Percentiles rank a stretch among this genome's conserved stretches.
phyloP scores from a whole-genome alignment of 1,140 invertebrate genomes.

The Radopholus similis region DNA sequence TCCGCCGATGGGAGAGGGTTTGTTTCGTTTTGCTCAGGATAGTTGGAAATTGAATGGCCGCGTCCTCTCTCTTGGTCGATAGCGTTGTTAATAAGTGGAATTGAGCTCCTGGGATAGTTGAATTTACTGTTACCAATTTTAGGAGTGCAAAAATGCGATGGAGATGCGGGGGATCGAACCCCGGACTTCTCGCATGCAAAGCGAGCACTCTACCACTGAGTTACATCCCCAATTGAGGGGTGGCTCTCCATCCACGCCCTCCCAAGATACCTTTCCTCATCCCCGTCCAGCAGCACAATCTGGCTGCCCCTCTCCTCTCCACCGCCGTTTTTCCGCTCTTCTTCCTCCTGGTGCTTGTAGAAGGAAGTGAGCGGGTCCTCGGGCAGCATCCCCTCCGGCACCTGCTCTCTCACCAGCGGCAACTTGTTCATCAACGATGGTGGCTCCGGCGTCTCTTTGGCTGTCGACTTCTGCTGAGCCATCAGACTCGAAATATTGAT shows the following conservation, averaged over 20 bases:
- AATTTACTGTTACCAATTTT: background rate
- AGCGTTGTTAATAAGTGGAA: background rate
- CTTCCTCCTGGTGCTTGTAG: background rate
- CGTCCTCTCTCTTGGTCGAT: no score
- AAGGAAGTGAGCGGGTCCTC: conserved; percentile 27
- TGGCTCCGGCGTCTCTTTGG: background rate
- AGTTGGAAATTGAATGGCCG: no score
- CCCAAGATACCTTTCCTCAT: no score
- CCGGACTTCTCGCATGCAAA: conserved; percentile 50
- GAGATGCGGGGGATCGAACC: conserved; percentile 37
- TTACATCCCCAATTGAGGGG: conserved; percentile 9
- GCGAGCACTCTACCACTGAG: conserved; percentile 45
- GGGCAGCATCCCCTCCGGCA: conserved; percentile 28
- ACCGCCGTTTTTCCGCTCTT: background rate
- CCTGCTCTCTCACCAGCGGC: conserved; percentile 4
- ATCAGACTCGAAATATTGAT: background rate
- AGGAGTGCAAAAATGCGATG: no score
- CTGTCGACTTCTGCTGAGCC: background rate
- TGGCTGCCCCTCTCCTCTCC: background rate
- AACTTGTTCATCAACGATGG: conserved; percentile 4
- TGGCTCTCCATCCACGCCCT: background rate
- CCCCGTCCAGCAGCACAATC: background rate
- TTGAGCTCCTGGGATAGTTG: background rate
- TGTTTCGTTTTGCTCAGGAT: no score
- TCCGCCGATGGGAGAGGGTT: no score